Percentiles rank a stretch among this genome's conserved stretches.
Conservation (phyloP, 2,888 invertebrate species). For the Podabrus alpinus region DNA sequence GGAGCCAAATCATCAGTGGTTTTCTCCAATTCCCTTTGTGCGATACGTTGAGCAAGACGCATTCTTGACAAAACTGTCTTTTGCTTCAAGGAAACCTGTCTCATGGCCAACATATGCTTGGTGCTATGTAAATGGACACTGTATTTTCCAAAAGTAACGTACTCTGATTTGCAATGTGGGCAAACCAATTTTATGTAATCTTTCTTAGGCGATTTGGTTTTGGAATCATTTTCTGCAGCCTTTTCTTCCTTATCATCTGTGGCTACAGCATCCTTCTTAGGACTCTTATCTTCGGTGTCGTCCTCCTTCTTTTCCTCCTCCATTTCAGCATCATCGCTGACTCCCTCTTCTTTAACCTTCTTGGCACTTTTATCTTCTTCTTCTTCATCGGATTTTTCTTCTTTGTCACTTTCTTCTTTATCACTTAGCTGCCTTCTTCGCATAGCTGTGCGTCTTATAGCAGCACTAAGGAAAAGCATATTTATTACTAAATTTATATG, state of each 20-base stretch:
- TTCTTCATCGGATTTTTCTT: constrained; percentile 49
- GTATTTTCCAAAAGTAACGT: constrained; percentile 76
- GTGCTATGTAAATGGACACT: constrained; percentile 73
- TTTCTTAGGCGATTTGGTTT: constrained; percentile 46
- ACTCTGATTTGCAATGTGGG: constrained; percentile 77
- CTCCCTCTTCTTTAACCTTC: constrained; percentile 6
- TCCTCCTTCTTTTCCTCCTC: constrained; percentile 49
- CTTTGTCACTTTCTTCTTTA: constrained; percentile 50
- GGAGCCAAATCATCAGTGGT: constrained; percentile 64
- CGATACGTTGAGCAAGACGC: constrained; percentile 78
- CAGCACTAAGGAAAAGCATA: constrained; percentile 29
- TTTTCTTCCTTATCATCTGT: constrained; percentile 62
- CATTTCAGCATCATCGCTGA: constrained; percentile 19
- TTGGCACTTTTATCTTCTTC: constrained; percentile 49
- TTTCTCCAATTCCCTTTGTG: constrained; percentile 79
- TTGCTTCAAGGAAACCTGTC: constrained; percentile 73
- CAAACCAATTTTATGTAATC: constrained; percentile 73
- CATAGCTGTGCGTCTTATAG: constrained; percentile 37
- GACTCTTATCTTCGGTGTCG: constrained; percentile 48
- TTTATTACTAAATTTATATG: neutral
- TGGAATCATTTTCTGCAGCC: constrained; percentile 54
- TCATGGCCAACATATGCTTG: constrained; percentile 74
- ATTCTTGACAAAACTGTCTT: constrained; percentile 75
- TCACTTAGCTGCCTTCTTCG: constrained; percentile 31
- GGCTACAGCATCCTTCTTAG: constrained; percentile 54